These are phyloP conservation scores for Cyprinodon tularosa DNA, from an alignment of 2,113 vertebrate genomes.

Conservation along the genomic window DNA sequence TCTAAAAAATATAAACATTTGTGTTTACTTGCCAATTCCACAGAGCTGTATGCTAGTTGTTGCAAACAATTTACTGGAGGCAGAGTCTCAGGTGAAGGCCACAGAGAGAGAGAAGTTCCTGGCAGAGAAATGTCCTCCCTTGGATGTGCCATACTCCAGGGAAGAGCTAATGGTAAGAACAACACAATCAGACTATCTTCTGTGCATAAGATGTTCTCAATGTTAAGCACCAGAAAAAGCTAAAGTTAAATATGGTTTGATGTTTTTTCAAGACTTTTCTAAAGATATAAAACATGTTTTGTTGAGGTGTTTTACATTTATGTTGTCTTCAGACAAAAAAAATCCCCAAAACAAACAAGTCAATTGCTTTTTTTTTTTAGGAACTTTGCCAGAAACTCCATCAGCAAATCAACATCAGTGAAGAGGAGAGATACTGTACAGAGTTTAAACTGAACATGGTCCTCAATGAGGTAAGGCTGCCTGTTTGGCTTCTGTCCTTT, in stretches of 20 bases:
- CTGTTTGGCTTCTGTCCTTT: background rate
- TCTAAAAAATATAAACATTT: background rate
- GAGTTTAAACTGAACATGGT: conserved; percentile 90
- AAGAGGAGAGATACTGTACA: conserved; percentile 92
- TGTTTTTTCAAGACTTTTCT: background rate
- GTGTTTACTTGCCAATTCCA: background rate
- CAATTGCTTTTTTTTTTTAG: conserved; percentile 66
- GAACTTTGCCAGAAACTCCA: conserved; percentile 89
- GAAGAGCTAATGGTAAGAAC: conserved; percentile 85
- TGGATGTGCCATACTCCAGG: conserved; percentile 85
- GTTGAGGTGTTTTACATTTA: background rate
- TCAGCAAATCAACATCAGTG: conserved; percentile 84
- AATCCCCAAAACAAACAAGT: background rate
- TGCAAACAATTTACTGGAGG: conserved; percentile 85
- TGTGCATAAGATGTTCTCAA: background rate
- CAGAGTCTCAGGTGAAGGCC: conserved; percentile 79
- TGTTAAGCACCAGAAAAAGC: background rate
- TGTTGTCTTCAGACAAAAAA: background rate
- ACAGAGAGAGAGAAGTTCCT: conserved; percentile 88
- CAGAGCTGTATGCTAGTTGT: conserved; percentile 95
- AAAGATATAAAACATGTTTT: background rate
- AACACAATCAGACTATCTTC: background rate
- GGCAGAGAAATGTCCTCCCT: conserved; percentile 84
- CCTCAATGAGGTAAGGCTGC: conserved; percentile 84
- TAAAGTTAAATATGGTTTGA: background rate